Percentiles rank a stretch among this genome's conserved stretches.
phyloP scores from a whole-genome alignment of 2,113 vertebrate genomes.

The Takifugu flavidus region DNA sequence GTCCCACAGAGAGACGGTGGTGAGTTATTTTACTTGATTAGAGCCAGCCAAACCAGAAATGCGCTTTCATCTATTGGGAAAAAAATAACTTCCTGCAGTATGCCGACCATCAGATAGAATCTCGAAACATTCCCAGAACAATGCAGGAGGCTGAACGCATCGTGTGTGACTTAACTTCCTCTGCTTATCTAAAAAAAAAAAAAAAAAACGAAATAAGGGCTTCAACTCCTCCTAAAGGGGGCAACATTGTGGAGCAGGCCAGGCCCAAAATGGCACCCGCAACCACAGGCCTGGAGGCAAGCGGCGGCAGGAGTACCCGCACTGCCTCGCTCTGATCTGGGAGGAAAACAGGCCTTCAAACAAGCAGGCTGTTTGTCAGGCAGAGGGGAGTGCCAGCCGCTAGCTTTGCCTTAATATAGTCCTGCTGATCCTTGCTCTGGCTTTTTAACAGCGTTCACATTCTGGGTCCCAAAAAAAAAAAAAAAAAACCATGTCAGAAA shows the following conservation, averaged over 20 bases:
- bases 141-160: conserved; percentile 9
- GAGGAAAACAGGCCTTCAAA: conserved; percentile 71
- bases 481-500: conserved; percentile 62
- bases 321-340: conserved; percentile 60
- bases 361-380: conserved; percentile 73
- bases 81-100: not conserved
- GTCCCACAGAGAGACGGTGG: not conserved
- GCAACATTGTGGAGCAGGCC: conserved; percentile 36
- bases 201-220: conserved; percentile 36
- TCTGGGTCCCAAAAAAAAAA: conserved; percentile 39
- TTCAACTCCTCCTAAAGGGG: conserved; percentile 47
- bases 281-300: conserved; percentile 60
- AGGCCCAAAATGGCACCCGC: conserved; percentile 68
- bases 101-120: not conserved
- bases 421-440: conserved; percentile 55
- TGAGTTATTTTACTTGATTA: conserved; percentile 23
- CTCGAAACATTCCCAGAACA: conserved; percentile 11
- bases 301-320: conserved; percentile 50
- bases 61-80: conserved; percentile 10
- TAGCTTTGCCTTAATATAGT: conserved; percentile 75
- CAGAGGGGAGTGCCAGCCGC: conserved; percentile 64
- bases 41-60: not conserved
- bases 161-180: conserved; percentile 18
- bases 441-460: conserved; percentile 52
- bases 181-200: conserved; percentile 33